Conservation (phyloP, 2,888 invertebrate genomes). For the Monopis laevigella region DNA sequence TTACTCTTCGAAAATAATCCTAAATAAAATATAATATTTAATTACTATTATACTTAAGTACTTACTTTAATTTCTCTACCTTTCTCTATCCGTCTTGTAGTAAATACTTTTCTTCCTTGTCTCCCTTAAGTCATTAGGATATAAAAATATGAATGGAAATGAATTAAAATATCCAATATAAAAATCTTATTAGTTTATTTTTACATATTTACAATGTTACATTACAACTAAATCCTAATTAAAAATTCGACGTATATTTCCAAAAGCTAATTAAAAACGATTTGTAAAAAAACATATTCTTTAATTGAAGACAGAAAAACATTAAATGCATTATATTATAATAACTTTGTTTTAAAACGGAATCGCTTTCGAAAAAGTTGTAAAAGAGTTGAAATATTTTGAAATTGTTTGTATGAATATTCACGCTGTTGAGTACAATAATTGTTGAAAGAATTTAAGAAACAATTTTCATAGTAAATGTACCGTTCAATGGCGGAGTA, state of each 20-base stretch:
- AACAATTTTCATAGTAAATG: conserved; percentile 5
- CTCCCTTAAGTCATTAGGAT: too few species aligned
- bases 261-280: too few species aligned
- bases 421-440: conserved; percentile 1
- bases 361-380: conserved; percentile 5
- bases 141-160: conserved; percentile 8
- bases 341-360: neutral
- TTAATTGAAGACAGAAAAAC: neutral
- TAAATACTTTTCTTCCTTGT: too few species aligned
- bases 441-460: conserved; percentile 3
- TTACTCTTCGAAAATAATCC: too few species aligned
- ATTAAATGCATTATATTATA: conserved; percentile 6
- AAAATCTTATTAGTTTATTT: conserved; percentile 46
- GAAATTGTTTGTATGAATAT: neutral
- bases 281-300: neutral
- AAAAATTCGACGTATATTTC: too few species aligned
- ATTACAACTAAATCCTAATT: conserved; percentile 29
- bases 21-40: too few species aligned
- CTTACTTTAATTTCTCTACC: too few species aligned
- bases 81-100: too few species aligned
- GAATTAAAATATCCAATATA: conserved; percentile 23
- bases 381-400: conserved; percentile 1
- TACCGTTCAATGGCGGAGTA: conserved; percentile 3
- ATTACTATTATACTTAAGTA: too few species aligned
- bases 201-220: conserved; percentile 60